A percentile compares a stretch with the other conserved stretches of the same genome.
Evolutionary conservation across 2,888 invertebrate genomes (phyloP).

Genomic region (Galerucella pusilla): DNA sequence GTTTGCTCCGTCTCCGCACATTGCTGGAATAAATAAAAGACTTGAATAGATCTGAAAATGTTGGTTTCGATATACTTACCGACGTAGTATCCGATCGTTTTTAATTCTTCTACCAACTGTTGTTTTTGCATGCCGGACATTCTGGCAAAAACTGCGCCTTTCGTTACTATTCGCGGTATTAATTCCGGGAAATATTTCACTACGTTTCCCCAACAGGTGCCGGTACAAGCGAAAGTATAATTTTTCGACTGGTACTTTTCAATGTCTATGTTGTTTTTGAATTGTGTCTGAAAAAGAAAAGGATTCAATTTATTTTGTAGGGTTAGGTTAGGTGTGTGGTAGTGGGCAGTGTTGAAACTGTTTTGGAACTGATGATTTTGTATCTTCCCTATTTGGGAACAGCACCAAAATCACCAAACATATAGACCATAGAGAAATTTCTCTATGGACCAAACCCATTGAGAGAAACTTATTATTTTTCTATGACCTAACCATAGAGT

Average conservation of each 20-base stretch:
- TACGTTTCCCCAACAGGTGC: conserved; percentile 78
- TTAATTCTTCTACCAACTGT: conserved; percentile 87
- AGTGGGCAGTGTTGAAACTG: too few species aligned
- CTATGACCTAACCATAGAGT: too few species aligned
- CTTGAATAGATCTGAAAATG: neutral
- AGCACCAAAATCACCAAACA: too few species aligned
- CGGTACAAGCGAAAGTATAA: conserved; percentile 63
- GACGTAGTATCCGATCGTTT: conserved; percentile 87
- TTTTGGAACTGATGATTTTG: too few species aligned
- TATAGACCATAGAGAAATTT: too few species aligned
- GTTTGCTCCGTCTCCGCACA: conserved; percentile 98
- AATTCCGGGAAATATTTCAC: conserved; percentile 77
- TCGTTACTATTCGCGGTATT: conserved; percentile 74
- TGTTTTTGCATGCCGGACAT: conserved; percentile 97
- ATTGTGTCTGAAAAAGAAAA: conserved; percentile 29
- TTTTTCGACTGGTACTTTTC: conserved; percentile 38
- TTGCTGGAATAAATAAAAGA: conserved; percentile 69
- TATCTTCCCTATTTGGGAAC: too few species aligned
- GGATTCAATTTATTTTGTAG: too few species aligned
- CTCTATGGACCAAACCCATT: too few species aligned
- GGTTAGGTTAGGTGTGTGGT: too few species aligned
- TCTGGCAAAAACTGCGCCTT: conserved; percentile 90
- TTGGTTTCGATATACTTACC: conserved; percentile 68
- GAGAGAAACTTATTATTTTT: too few species aligned
- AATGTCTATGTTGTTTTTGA: conserved; percentile 40